Conservation (phyloP, 2,113 vertebrate genomes). For the Corythornis cristatus region DNA sequence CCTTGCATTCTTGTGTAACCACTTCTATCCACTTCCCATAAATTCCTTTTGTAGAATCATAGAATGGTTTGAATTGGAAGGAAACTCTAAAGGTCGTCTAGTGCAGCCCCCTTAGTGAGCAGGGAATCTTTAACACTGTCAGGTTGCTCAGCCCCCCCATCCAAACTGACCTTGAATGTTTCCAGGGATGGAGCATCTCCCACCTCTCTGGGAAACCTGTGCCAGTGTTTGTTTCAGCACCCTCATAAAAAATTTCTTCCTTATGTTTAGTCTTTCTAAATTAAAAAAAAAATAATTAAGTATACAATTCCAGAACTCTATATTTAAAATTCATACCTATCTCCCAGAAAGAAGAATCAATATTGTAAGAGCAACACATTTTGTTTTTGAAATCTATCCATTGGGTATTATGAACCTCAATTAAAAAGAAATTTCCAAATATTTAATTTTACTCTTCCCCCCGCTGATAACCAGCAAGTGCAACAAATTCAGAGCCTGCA, state of each 20-base stretch:
- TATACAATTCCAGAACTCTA: neutral
- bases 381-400: neutral
- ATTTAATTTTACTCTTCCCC: neutral
- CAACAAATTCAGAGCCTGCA: neutral
- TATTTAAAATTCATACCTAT: neutral
- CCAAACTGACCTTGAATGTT: no score
- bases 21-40: neutral
- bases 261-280: neutral
- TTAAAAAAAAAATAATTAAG: neutral
- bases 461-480: neutral
- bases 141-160: no score
- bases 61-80: no score
- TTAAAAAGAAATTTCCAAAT: neutral
- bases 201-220: no score
- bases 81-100: no score
- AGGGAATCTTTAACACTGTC: no score
- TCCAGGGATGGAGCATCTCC: no score
- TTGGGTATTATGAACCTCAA: neutral
- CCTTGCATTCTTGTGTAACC: neutral
- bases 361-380: neutral
- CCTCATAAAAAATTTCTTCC: no score
- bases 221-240: no score
- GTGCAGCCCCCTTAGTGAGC: no score
- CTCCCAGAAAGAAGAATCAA: neutral
- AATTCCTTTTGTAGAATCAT: neutral